Base-by-base conservation (phyloP, 2,888 invertebrate genomes). In the Ectemnius cavifrons region DNA sequence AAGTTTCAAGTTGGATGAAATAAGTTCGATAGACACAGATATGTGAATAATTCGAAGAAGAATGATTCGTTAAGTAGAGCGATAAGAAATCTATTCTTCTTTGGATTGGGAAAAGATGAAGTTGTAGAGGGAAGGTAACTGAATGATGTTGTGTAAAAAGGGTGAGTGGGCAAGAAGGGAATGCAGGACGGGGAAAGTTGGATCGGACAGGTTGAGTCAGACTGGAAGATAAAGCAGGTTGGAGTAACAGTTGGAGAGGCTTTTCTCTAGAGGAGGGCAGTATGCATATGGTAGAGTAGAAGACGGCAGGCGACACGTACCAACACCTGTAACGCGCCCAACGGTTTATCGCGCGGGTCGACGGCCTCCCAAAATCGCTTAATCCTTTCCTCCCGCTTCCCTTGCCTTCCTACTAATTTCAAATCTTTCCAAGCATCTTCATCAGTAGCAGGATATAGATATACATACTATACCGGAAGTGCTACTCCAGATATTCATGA, bases 171-270 rank as follows among this genome's bases (percentile, higher is more conserved):
- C 0, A 23, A 23, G 23, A 23, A 23, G 23, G 23, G 23, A 23
- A 23, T 23, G 23, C 23, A 23, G 23, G 23, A 23, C 23, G 37
- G 37, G 37, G 37, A 37, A 37, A 83, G 86, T 85, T 84, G 85
- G 85, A 86, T 86, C 82, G 86, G 85, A 81, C 85, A 83, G 80
- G 76, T 37, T 37, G 37, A 37, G 13, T 65, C 57, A n/a, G 47
- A 58, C 16, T 75, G 67, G 61, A 69, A 67, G 76, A 64, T 67
- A 67, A 66, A 58, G 75, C 37, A 37, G 37, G 37, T 37, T 37
- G 62, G 57, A 76, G 67, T 70, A 70, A 66, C 65, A 67, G 71
- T 47, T 2, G 64, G 71, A 56, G 75, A 67, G 56, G 62, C 71
- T 65, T 67, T 68, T 75, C 65, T 58, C 37, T 20, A 65, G 37